Conservation (phyloP, 2,888 invertebrate genomes). For the Trissoscelio sp. region DNA sequence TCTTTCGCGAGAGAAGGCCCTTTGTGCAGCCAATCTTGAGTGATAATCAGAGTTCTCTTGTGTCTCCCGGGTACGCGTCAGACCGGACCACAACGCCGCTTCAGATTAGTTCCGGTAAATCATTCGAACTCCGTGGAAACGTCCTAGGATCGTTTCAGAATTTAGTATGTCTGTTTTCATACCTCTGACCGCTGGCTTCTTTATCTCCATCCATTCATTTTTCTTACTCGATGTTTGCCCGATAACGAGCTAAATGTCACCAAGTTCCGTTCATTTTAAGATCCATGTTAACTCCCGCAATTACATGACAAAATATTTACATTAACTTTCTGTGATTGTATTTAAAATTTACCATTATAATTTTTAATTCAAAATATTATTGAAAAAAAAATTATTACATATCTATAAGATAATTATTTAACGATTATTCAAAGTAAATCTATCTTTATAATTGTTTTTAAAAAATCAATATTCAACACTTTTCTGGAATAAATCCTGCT, state of each 20-base stretch:
- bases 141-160: slow-evolving; percentile 76
- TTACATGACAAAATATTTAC: no score
- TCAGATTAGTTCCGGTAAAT: slow-evolving; percentile 81
- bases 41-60: slow-evolving; percentile 82
- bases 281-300: slow-evolving; percentile 56
- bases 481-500: no score
- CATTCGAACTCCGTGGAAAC: slow-evolving; percentile 79
- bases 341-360: no score
- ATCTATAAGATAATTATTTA: no score
- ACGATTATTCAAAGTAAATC: no score
- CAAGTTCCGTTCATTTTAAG: slow-evolving; percentile 44
- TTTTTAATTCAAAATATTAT: no score
- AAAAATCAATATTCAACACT: no score
- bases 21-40: slow-evolving; percentile 80
- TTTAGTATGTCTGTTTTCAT: slow-evolving; percentile 78
- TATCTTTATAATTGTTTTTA: no score
- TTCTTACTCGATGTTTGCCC: slow-evolving; percentile 74
- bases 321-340: no score
- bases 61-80: slow-evolving; percentile 75
- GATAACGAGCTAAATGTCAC: slow-evolving; percentile 76
- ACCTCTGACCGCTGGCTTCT: slow-evolving; percentile 73
- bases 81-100: slow-evolving; percentile 77
- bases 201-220: slow-evolving; percentile 66
- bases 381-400: no score
- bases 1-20: slow-evolving; percentile 72